Percentiles rank a stretch among this genome's conserved stretches.
Evolutionary conservation across 2,797 vertebrate genomes (phyloP).

Genomic region (Sebastes iracundus): DNA sequence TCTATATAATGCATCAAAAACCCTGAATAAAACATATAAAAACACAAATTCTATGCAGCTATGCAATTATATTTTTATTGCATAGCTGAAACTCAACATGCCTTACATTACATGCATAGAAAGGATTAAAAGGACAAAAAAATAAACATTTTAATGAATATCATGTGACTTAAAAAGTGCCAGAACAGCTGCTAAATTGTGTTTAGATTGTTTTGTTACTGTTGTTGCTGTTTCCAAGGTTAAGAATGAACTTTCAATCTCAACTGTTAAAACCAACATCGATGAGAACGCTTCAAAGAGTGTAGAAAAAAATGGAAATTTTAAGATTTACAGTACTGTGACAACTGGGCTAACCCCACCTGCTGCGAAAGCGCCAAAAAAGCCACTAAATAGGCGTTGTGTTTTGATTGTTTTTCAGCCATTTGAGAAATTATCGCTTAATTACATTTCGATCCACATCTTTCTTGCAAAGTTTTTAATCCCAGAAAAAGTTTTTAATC

Average conservation of each 20-base stretch:
- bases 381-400: not conserved
- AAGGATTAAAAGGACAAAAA: not conserved
- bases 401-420: not conserved
- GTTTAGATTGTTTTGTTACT: not conserved
- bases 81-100: not conserved
- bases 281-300: not conserved
- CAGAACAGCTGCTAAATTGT: not conserved
- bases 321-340: accelerated
- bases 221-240: not conserved
- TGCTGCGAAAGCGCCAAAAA: not conserved
- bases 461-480: too few species aligned
- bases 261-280: not conserved
- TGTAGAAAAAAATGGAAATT: not conserved
- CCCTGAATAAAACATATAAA: not conserved
- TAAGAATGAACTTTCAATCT: not conserved
- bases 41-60: not conserved
- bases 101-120: too few species aligned
- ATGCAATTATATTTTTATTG: not conserved
- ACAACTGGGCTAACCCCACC: not conserved
- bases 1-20: not conserved
- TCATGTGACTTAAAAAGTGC: not conserved
- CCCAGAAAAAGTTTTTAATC: not conserved
- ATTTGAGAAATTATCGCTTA: not conserved
- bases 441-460: not conserved
- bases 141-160: not conserved